Conservation (phyloP, 2,888 invertebrate species). For the Oeneis ivallda region DNA sequence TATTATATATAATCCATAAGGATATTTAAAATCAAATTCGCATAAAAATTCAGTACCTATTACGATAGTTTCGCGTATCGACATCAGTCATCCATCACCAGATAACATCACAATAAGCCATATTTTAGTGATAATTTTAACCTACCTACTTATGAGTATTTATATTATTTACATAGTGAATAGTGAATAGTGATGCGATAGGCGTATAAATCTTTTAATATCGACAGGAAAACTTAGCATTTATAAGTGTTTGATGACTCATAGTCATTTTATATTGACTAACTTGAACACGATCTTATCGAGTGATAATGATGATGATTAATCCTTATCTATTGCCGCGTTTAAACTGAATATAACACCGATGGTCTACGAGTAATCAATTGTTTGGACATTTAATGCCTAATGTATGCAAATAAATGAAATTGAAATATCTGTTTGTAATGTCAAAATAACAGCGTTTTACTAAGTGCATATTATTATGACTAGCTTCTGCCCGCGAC, state of each 20-base stretch:
- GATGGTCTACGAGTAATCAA: too few species aligned
- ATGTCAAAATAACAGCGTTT: too few species aligned
- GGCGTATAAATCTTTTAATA: background rate
- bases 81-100: conserved; percentile 3
- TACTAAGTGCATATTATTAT: too few species aligned
- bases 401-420: too few species aligned
- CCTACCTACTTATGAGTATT: too few species aligned
- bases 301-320: background rate
- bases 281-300: background rate
- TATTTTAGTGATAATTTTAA: background rate
- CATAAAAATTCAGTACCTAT: background rate
- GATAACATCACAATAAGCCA: conserved; percentile 7
- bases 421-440: too few species aligned
- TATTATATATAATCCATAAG: too few species aligned
- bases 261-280: conserved; percentile 1
- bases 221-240: background rate
- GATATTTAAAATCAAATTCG: background rate
- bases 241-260: background rate
- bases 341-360: too few species aligned
- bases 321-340: too few species aligned
- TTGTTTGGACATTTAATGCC: too few species aligned
- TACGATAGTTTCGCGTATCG: too few species aligned
- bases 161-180: background rate
- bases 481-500: too few species aligned
- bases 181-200: background rate